Evolutionary conservation across 2,113 vertebrate genomes (phyloP), one percentile per base, ranked within the genome.

Genomic region (Ibidorhyncha struthersii): DNA sequence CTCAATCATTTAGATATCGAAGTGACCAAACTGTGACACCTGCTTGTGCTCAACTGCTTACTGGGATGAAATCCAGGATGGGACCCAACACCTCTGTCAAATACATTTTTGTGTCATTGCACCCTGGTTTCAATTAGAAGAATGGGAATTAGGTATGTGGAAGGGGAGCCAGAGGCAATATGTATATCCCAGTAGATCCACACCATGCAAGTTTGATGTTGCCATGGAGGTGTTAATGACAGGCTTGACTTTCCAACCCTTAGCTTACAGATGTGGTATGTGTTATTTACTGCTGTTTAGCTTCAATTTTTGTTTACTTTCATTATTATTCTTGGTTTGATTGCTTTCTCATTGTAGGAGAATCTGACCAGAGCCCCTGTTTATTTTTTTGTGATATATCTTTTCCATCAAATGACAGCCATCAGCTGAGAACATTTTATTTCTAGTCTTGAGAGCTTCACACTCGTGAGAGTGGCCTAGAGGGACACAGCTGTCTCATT

Each of bases 401-500:
- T 66, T 92, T 97, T 91, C 58, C 36, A 82, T 93, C 58, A 94
- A 61, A 82, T 72, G 52, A 62, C 62, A 94, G 66, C n/a, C 56
- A 93, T 93, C 89, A 87, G 71, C 50, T 30, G 73, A 90, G 62
- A 96, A 89, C 43, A 78, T 93, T 96, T 93, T 95, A 63, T 80
- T 94, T 87, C 86, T 83, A 77, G 45, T 92, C 82, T 90, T 90
- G 34, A 86, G 79, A 94, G 56, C 77, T 90, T 95, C 72, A 70
- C 69, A 92, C 69, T 93, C 5, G 0, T 1, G 9, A 78, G 53
- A 74, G 71, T 76, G 67, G 72, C 91, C 96, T 90, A 88, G 69
- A 96, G 95, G 93, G 59, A 89, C 90, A 83, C 63, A 96, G 55
- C 90, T 95, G 88, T 92, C 90, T 90, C 41, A 67, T 15, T 89